Evolutionary conservation across 2,888 invertebrate genomes (phyloP).

Genomic region (Volucella bombylans): DNA sequence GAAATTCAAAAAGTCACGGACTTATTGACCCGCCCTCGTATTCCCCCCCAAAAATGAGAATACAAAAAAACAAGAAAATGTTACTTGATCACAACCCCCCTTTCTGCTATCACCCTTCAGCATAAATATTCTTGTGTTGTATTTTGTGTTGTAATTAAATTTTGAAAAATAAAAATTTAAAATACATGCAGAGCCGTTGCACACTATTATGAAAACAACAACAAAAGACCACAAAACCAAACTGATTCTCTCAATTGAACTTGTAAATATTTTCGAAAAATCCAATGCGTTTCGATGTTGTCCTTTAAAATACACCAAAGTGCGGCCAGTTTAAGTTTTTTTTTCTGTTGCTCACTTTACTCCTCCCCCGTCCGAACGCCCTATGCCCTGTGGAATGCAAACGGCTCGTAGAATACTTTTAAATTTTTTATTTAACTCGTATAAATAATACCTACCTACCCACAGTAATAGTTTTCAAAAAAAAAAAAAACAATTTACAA

Average conservation of each 20-base stretch:
- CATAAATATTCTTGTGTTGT: slow-evolving; percentile 70
- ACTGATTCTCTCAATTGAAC: slow-evolving; percentile 36
- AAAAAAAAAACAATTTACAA: background rate
- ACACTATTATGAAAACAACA: slow-evolving; percentile 47
- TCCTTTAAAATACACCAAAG: slow-evolving; percentile 48
- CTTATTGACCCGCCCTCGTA: too few species aligned
- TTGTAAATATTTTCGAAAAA: slow-evolving; percentile 70
- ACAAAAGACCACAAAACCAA: background rate
- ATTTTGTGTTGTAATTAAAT: slow-evolving; percentile 65
- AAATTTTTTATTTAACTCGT: slow-evolving; percentile 10
- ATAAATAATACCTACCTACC: background rate
- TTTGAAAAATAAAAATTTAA: slow-evolving; percentile 35
- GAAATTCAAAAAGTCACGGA: too few species aligned
- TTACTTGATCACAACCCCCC: slow-evolving; percentile 44
- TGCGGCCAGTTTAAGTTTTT: slow-evolving; percentile 34
- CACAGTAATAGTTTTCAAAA: slow-evolving; percentile 39
- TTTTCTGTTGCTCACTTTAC: slow-evolving; percentile 56
- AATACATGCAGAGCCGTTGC: slow-evolving; percentile 64
- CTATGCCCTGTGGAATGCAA: slow-evolving; percentile 64
- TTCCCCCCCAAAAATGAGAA: slow-evolving; percentile 25
- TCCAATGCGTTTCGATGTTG: slow-evolving; percentile 68
- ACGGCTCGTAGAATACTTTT: slow-evolving; percentile 68
- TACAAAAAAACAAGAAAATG: slow-evolving; percentile 15
- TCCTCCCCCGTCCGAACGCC: slow-evolving; percentile 8
- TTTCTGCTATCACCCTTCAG: slow-evolving; percentile 59